These are phyloP conservation scores for Fopius arisanus DNA, from an alignment of 1,140 invertebrate genomes.

Conservation along the genomic window DNA sequence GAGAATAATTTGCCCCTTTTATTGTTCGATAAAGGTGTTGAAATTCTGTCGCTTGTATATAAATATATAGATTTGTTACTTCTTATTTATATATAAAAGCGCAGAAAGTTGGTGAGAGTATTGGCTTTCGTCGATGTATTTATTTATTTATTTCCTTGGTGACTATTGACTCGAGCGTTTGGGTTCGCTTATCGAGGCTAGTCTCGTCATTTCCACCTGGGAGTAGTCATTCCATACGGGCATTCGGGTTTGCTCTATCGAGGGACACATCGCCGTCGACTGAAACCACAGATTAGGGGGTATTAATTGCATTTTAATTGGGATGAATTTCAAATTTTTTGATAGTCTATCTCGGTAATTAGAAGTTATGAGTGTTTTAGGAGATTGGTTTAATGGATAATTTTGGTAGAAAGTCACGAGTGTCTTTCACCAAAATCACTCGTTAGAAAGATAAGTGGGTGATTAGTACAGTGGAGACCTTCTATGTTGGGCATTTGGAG, in stretches of 20 bases:
- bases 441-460: neutral
- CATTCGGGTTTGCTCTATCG: constrained; percentile 61
- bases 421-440: too few relatives aligned
- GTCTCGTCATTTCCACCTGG: constrained; percentile 55
- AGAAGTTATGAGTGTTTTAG: too few relatives aligned
- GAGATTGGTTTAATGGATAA: too few relatives aligned
- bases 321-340: neutral
- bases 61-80: neutral
- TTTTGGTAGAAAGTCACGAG: too few relatives aligned
- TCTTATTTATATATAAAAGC: neutral
- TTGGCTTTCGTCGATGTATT: neutral
- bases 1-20: neutral
- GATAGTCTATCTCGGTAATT: too few relatives aligned
- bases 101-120: neutral
- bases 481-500: neutral
- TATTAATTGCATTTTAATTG: neutral
- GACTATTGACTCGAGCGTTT: constrained; percentile 56
- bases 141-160: constrained; percentile 23
- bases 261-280: constrained; percentile 37
- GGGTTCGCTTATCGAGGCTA: constrained; percentile 57
- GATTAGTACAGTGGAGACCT: neutral
- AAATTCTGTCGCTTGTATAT: constrained; percentile 3
- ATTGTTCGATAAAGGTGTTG: neutral
- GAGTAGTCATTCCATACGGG: constrained; percentile 51
- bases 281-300: constrained; percentile 31